phyloP scores from a whole-genome alignment of 2,113 vertebrate species.

The Neolamprologus cancellatus region DNA sequence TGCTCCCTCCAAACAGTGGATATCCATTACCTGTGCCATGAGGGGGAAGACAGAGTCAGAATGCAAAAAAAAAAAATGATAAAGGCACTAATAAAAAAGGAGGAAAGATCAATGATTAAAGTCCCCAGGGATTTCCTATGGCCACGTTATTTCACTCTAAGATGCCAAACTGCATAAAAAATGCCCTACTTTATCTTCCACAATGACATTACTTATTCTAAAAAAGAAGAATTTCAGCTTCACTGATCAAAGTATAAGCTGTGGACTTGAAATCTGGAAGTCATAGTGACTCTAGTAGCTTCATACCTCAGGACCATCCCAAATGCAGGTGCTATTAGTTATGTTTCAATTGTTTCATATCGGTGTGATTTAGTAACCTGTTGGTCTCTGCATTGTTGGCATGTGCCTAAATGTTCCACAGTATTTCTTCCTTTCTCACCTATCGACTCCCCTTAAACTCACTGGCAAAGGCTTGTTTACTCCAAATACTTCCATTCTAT shows the following conservation, averaged over 20 bases:
- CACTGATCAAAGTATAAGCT: background rate
- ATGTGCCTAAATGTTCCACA: background rate
- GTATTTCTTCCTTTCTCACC: background rate
- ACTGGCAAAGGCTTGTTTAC: background rate
- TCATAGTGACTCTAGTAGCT: background rate
- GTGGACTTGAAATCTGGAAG: background rate
- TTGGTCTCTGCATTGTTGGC: background rate
- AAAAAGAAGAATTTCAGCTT: background rate
- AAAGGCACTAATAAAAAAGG: background rate
- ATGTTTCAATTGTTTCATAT: background rate
- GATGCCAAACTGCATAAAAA: slow-evolving; percentile 1
- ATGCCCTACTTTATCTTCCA: background rate
- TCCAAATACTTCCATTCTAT: slow-evolving; percentile 2
- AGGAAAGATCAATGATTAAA: background rate
- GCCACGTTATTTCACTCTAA: background rate
- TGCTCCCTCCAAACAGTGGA: background rate
- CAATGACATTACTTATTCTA: background rate
- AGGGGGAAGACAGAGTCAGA: background rate
- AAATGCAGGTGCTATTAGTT: background rate
- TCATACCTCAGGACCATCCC: background rate
- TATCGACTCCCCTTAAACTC: background rate
- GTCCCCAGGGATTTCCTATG: background rate
- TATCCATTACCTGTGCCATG: slow-evolving; percentile 12
- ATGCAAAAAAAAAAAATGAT: background rate
- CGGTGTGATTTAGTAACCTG: background rate